Percentiles rank a stretch among this genome's conserved stretches.
These are phyloP conservation scores for Lepilemur ruficaudatus DNA, from an alignment of 2,797 vertebrate species.

Conservation along the genomic window DNA sequence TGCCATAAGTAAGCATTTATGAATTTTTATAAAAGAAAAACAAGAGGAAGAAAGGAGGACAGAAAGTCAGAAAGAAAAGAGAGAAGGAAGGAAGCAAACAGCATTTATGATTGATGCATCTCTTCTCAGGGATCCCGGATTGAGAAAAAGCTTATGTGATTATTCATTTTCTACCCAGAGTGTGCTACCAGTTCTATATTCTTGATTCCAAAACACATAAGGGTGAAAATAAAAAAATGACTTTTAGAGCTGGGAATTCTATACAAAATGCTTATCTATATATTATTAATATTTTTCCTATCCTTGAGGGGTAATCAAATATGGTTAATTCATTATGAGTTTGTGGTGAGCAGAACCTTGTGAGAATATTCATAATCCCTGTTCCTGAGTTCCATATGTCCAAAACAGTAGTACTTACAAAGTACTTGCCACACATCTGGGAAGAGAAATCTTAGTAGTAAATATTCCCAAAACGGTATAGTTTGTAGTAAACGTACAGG, in stretches of 20 bases:
- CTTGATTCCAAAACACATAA: background rate
- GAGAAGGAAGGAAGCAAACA: background rate
- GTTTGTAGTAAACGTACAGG: background rate
- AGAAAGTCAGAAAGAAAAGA: background rate
- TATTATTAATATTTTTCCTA: background rate
- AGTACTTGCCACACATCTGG: background rate
- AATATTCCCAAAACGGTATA: background rate
- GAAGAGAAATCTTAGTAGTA: background rate
- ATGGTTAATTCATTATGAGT: background rate
- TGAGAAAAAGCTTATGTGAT: background rate
- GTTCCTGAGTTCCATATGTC: background rate
- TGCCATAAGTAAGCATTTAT: background rate
- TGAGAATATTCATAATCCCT: background rate
- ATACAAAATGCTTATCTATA: background rate
- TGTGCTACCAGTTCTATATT: background rate
- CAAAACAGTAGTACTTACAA: background rate
- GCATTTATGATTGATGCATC: background rate
- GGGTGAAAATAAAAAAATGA: background rate
- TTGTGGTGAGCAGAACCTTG: background rate
- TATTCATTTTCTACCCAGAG: background rate
- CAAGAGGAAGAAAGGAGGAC: background rate
- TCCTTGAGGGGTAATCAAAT: background rate
- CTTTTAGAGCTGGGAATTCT: background rate
- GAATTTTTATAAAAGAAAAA: background rate
- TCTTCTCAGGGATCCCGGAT: background rate